phyloP scores from a whole-genome alignment of 2,888 invertebrate species.

The Thera britannica region DNA sequence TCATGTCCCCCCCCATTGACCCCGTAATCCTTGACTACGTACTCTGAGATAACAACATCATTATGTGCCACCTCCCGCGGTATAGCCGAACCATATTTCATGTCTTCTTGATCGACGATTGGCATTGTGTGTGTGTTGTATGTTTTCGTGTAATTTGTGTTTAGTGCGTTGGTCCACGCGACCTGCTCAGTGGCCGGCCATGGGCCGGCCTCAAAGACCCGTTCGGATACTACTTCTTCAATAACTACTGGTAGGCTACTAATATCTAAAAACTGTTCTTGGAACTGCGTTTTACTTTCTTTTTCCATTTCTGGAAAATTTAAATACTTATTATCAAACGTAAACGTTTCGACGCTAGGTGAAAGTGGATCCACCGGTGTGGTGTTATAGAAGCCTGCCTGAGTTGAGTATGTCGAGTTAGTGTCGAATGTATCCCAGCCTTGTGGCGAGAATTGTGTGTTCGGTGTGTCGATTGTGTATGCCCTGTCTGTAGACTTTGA shows the following conservation, averaged over 20 bases:
- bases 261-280: slow-evolving; percentile 70
- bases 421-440: slow-evolving; percentile 73
- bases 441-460: slow-evolving; percentile 75
- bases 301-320: slow-evolving; percentile 46
- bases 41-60: slow-evolving; percentile 65
- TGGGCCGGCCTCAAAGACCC: slow-evolving; percentile 55
- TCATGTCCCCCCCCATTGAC: slow-evolving; percentile 43
- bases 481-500: slow-evolving; percentile 67
- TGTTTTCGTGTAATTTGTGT: slow-evolving; percentile 60
- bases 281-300: slow-evolving; percentile 56
- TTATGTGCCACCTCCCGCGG: slow-evolving; percentile 73
- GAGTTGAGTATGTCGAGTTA: slow-evolving; percentile 64
- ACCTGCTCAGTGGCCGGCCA: slow-evolving; percentile 56
- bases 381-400: slow-evolving; percentile 62
- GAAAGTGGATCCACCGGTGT: slow-evolving; percentile 63
- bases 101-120: slow-evolving; percentile 73
- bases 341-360: slow-evolving; percentile 60
- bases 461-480: slow-evolving; percentile 73
- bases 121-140: slow-evolving; percentile 61
- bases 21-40: slow-evolving; percentile 55
- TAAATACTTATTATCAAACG: slow-evolving; percentile 54
- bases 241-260: slow-evolving; percentile 72
- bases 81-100: slow-evolving; percentile 66
- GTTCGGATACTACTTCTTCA: slow-evolving; percentile 65
- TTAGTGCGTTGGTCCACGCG: slow-evolving; percentile 57